Conservation (phyloP, 2,113 vertebrate genomes). For the Cryptomyrus ogoouensis region DNA sequence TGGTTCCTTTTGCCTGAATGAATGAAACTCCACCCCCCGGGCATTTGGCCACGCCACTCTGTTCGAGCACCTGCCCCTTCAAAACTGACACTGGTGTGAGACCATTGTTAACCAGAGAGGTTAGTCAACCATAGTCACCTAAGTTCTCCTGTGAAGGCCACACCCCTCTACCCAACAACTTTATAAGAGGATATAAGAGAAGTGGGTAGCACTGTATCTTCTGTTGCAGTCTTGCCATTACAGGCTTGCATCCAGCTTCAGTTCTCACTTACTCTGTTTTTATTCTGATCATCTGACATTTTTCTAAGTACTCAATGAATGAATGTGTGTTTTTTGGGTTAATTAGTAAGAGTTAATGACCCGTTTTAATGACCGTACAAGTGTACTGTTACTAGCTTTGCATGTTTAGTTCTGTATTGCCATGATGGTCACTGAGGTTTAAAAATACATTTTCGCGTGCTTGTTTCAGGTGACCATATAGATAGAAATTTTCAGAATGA, state of each 20-base stretch:
- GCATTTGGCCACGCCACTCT: not conserved
- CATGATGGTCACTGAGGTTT: not conserved
- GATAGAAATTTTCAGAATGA: not conserved
- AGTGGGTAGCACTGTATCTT: not conserved
- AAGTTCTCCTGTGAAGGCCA: not conserved
- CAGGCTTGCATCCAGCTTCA: not conserved
- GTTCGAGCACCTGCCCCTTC: not conserved
- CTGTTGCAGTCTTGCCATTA: not conserved
- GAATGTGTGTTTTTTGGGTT: not conserved
- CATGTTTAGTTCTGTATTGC: not conserved
- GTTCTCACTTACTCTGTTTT: not conserved
- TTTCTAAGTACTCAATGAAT: not conserved
- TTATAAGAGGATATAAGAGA: not conserved
- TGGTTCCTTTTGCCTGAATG: not conserved
- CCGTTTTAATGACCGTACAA: not conserved
- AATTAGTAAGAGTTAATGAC: not conserved
- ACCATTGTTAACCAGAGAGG: not conserved
- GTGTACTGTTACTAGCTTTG: not conserved
- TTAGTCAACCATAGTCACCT: not conserved
- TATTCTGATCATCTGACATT: not conserved
- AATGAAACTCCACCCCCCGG: not conserved
- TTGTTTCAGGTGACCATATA: not conserved
- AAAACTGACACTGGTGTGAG: not conserved
- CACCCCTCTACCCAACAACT: not conserved
- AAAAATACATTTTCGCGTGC: not conserved